phyloP scores from a whole-genome alignment of 1,140 invertebrate species.

The Eumeta japonica region DNA sequence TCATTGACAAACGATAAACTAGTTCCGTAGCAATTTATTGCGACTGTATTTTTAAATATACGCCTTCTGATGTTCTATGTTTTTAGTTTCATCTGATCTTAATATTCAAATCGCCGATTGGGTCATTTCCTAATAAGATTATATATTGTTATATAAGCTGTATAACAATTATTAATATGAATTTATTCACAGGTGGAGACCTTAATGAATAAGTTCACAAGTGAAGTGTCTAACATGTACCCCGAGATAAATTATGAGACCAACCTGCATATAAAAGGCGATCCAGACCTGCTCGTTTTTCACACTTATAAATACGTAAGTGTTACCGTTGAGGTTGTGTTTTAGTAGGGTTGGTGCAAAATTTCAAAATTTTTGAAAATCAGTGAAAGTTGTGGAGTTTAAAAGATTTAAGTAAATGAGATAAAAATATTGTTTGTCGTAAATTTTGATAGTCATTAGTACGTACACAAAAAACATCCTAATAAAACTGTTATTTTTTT shows the following conservation, averaged over 20 bases:
- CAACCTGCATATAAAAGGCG: constrained; percentile 60
- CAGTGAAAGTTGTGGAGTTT: no score
- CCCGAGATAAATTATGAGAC: constrained; percentile 65
- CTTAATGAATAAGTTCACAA: constrained; percentile 65
- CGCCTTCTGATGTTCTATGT: no score
- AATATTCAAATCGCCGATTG: no score
- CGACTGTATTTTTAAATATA: no score
- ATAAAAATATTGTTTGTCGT: neutral
- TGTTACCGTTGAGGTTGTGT: no score
- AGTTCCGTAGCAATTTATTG: no score
- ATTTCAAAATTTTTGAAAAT: no score
- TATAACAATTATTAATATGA: neutral
- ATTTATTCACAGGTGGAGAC: constrained; percentile 52
- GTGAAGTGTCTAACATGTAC: constrained; percentile 69
- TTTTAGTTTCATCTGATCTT: no score
- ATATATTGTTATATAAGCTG: neutral
- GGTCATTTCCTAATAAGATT: neutral
- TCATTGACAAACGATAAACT: no score
- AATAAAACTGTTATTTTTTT: constrained; percentile 33
- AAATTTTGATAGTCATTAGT: constrained; percentile 56
- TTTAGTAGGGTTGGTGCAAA: no score
- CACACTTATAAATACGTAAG: constrained; percentile 59
- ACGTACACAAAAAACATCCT: constrained; percentile 63
- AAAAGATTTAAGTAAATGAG: no score
- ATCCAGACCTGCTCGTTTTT: constrained; percentile 66